Evolutionary conservation across 2,797 vertebrate genomes (phyloP), one percentile per base, ranked within the genome.

Genomic region (Gadopsis bispinosus): DNA sequence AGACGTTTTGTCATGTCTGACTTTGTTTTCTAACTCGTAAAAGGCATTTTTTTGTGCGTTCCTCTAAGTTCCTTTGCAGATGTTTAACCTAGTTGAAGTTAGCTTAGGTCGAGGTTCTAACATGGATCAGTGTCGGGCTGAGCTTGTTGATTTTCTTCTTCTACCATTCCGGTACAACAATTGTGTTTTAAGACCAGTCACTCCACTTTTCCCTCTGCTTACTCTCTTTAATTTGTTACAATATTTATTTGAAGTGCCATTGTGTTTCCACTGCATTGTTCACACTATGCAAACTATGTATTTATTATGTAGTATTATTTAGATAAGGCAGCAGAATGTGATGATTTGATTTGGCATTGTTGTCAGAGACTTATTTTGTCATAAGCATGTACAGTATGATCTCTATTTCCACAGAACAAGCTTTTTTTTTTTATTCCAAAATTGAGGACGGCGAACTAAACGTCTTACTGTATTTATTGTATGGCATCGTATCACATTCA

Each of bases 201-300:
- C 84, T 92, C 94, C 92, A 75, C 43, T 56, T 94, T 93, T 84
- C 88, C 83, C 71, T 90, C 92, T 89, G 35, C 60, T 93, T 92
- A 13, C n/a, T 78, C 71, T 45, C 10, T 50, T 35, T 68, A 50
- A 64, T 60, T 69, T 77, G 20, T 77, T 71, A 41, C 19, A 54
- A 51, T 91, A 88, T 92, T 93, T 91, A 94, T 91, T 92, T 88
- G 56, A 93, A 89, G 95, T 94, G 93, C 90, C 92, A 91, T 89
- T 84, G 80, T 83, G 78, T 91, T 92, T 86, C 67, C 80, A 78
- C 69, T 89, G 88, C 94, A 83, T 94, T 92, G 88, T 95, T 95
- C 94, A 94, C 93, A 96, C 96, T 98, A 97, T 97, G 96, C 97
- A 97, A 97, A 94, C 92, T 89, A 90, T 96, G 95, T 97, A 96